phyloP scores from a whole-genome alignment of 1,140 invertebrate genomes.

The Magallana ariakensis region DNA sequence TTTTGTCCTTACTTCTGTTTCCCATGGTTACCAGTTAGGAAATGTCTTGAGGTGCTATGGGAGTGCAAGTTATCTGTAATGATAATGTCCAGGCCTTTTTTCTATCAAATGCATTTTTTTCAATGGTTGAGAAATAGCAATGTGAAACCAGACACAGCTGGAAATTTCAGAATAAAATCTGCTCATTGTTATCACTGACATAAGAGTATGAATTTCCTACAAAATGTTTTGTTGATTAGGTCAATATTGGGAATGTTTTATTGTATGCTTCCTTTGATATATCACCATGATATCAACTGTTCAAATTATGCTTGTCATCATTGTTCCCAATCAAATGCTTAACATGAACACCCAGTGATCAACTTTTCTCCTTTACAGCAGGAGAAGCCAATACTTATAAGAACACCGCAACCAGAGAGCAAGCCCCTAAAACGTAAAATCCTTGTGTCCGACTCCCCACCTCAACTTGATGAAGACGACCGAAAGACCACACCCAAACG shows the following conservation, averaged over 20 bases:
- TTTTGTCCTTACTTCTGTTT: conserved; percentile 1
- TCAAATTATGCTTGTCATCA: too few species aligned
- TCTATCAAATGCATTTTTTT: not conserved
- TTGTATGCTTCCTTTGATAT: too few species aligned
- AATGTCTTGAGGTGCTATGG: not conserved
- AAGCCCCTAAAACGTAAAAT: conserved; percentile 75
- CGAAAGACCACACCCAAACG: conserved; percentile 73
- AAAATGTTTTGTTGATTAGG: too few species aligned
- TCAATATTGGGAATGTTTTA: too few species aligned
- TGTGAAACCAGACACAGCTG: not conserved
- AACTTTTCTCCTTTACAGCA: conserved; percentile 57
- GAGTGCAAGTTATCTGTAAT: not conserved
- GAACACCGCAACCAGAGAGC: conserved; percentile 70
- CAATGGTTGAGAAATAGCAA: not conserved
- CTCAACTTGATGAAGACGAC: conserved; percentile 73
- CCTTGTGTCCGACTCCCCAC: conserved; percentile 64
- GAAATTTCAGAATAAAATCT: not conserved
- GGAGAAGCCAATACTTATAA: conserved; percentile 74
- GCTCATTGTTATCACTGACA: too few species aligned
- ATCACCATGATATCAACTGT: too few species aligned
- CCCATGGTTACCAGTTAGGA: not conserved
- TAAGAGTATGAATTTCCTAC: too few species aligned
- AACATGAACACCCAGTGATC: not conserved
- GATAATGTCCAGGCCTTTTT: not conserved
- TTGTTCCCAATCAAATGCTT: not conserved